These are phyloP conservation scores for Chrysocyon brachyurus DNA, from an alignment of 2,797 vertebrate species.

Conservation along the genomic window DNA sequence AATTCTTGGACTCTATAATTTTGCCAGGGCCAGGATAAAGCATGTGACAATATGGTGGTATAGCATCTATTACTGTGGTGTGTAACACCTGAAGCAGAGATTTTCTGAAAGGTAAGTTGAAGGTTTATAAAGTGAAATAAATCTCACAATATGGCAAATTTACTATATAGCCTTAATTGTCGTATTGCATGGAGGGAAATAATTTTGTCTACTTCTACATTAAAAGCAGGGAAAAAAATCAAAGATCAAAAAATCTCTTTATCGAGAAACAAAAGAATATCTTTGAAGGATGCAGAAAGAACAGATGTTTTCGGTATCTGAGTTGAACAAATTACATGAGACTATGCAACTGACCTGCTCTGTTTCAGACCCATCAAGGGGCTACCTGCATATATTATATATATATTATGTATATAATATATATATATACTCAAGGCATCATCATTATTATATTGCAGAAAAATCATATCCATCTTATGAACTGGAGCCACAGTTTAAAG, in stretches of 20 bases:
- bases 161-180: not conserved
- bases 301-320: not conserved
- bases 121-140: not conserved
- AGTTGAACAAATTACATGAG: conserved; percentile 7
- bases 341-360: not conserved
- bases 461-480: conserved; percentile 78
- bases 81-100: not conserved
- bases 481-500: conserved; percentile 81
- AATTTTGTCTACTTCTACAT: not conserved
- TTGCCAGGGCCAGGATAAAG: not conserved
- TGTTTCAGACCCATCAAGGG: not conserved
- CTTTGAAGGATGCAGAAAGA: conserved; percentile 6
- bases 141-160: not conserved
- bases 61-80: not conserved
- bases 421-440: not conserved
- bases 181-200: not conserved
- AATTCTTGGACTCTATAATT: not conserved
- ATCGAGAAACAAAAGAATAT: not conserved
- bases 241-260: not conserved
- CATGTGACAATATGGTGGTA: not conserved
- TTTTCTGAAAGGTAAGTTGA: conserved; percentile 4
- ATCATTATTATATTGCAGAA: conserved; percentile 70
- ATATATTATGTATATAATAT: too few species aligned
- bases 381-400: not conserved
- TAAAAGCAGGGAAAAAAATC: conserved; percentile 9